Evolutionary conservation across 2,113 vertebrate genomes (phyloP).

Genomic region (Ceuthmochares aereus): DNA sequence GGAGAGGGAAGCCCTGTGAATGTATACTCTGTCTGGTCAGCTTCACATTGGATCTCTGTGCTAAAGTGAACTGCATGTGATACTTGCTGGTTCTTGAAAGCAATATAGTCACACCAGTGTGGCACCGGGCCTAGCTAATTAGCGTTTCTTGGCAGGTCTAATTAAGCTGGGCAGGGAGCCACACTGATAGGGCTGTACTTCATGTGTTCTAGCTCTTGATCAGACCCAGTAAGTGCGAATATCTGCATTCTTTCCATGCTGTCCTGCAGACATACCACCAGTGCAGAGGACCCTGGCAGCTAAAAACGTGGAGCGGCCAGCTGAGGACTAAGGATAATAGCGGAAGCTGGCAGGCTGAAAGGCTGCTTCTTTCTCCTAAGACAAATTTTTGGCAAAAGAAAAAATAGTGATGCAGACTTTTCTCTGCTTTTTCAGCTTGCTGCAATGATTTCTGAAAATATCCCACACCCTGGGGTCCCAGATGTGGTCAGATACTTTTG

Average conservation of each 20-base stretch:
- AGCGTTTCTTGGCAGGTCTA: conserved; percentile 59
- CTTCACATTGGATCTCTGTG: not conserved
- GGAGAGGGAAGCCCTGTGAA: not conserved
- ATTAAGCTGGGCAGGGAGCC: conserved; percentile 57
- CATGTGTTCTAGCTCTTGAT: not conserved
- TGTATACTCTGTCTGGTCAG: not conserved
- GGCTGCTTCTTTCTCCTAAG: not conserved
- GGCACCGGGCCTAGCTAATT: conserved; percentile 61
- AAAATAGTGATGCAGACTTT: not conserved
- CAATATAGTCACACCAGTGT: conserved; percentile 37
- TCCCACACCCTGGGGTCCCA: not conserved
- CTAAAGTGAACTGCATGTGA: not conserved
- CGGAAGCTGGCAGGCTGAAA: not conserved
- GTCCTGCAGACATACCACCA: not conserved
- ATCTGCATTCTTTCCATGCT: not conserved
- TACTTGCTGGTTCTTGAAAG: conserved; percentile 25
- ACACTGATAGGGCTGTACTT: conserved; percentile 31
- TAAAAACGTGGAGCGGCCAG: not conserved
- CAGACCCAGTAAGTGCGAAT: rapidly evolving
- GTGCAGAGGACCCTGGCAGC: not conserved
- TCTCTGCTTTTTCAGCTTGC: not conserved
- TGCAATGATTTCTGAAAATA: not conserved
- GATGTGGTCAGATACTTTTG: not conserved
- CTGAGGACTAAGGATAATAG: conserved; percentile 27
- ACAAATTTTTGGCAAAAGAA: not conserved